phyloP scores from a whole-genome alignment of 2,888 invertebrate species.

The Cantharis rufa region DNA sequence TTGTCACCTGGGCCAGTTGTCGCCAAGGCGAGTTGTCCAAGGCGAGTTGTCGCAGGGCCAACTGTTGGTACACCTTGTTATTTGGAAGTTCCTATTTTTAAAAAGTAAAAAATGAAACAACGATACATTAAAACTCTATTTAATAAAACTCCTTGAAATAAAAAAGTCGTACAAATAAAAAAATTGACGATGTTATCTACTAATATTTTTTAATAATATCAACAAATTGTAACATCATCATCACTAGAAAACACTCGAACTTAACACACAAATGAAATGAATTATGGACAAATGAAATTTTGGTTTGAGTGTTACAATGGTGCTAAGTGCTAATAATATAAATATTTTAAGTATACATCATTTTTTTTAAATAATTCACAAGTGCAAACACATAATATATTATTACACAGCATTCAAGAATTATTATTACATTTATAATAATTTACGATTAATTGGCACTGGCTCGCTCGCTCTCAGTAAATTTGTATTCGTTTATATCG shows the following conservation, averaged over 20 bases:
- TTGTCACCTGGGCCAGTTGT: too few relatives aligned
- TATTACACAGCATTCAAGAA: slow-evolving; percentile 58
- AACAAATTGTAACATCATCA: slow-evolving; percentile 43
- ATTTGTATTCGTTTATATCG: neutral
- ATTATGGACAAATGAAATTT: slow-evolving; percentile 45
- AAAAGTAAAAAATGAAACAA: neutral
- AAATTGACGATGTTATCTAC: slow-evolving; percentile 27
- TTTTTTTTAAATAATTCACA: slow-evolving; percentile 49
- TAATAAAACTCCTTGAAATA: slow-evolving; percentile 38
- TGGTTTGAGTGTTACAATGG: slow-evolving; percentile 44
- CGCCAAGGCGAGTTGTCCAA: too few relatives aligned
- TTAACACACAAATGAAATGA: slow-evolving; percentile 42
- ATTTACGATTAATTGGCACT: slow-evolving; percentile 56
- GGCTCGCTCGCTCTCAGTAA: slow-evolving; percentile 44
- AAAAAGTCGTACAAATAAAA: slow-evolving; percentile 30
- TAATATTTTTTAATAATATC: slow-evolving; percentile 31
- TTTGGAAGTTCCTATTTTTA: too few relatives aligned
- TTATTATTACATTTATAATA: slow-evolving; percentile 52
- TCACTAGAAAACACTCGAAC: slow-evolving; percentile 53
- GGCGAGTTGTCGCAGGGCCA: too few relatives aligned
- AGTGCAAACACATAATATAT: slow-evolving; percentile 57
- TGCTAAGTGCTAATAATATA: slow-evolving; percentile 50
- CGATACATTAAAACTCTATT: slow-evolving; percentile 32
- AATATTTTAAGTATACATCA: slow-evolving; percentile 48
- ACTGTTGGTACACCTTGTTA: too few relatives aligned